Evolutionary conservation across 2,797 vertebrate genomes (phyloP).

Genomic region (Enteromius trimaculatus): DNA sequence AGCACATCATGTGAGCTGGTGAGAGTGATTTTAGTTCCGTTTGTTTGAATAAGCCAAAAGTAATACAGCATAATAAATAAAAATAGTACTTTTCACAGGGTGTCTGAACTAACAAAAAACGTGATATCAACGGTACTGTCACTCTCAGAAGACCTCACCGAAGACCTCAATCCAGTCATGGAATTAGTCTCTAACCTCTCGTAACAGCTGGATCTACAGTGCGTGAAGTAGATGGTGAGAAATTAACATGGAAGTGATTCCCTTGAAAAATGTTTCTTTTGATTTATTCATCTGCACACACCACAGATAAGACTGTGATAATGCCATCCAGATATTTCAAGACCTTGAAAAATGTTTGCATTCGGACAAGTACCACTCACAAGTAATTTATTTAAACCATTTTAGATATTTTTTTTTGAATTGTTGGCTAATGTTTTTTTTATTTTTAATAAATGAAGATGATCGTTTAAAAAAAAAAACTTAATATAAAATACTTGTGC

Average conservation of each 20-base stretch:
- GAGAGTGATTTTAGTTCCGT: constrained; percentile 49
- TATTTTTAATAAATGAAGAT: neutral
- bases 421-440: neutral
- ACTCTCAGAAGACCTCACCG: constrained; percentile 79
- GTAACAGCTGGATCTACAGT: constrained; percentile 59
- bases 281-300: neutral
- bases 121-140: constrained; percentile 74
- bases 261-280: neutral
- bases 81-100: constrained; percentile 69
- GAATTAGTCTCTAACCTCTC: constrained; percentile 75
- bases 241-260: neutral
- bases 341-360: neutral
- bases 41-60: neutral
- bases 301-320: constrained; percentile 1
- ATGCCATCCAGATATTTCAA: constrained; percentile 23
- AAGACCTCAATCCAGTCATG: constrained; percentile 77
- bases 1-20: constrained; percentile 80
- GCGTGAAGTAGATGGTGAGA: neutral
- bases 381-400: neutral
- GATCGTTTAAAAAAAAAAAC: neutral
- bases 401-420: neutral
- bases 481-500: neutral
- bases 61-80: neutral
- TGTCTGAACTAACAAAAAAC: constrained; percentile 76
- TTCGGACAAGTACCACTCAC: neutral